phyloP scores from a whole-genome alignment of 2,113 vertebrate genomes.

The Protobothrops flavoviridis region DNA sequence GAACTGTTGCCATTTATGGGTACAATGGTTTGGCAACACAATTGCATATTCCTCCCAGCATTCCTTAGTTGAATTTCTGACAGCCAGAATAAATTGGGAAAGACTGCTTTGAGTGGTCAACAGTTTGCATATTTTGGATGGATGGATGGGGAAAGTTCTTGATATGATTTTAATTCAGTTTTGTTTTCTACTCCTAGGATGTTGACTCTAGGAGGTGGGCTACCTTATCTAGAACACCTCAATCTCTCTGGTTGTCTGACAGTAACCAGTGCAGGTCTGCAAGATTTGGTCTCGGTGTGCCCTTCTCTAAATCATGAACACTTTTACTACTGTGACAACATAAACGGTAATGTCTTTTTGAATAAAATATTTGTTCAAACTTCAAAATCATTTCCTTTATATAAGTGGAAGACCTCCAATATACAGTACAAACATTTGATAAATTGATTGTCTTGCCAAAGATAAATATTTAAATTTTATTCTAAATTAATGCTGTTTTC shows the following conservation, averaged over 20 bases:
- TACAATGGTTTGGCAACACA: not conserved
- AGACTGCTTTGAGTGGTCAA: not conserved
- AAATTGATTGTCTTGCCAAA: not conserved
- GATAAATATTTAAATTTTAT: not conserved
- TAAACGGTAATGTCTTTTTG: slow-evolving; percentile 86
- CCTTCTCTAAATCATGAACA: slow-evolving; percentile 94
- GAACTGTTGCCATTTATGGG: not conserved
- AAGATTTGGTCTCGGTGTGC: slow-evolving; percentile 89
- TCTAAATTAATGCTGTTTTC: not conserved
- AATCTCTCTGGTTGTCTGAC: slow-evolving; percentile 95
- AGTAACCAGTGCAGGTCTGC: slow-evolving; percentile 90
- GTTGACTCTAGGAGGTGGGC: slow-evolving; percentile 87
- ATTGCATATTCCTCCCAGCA: not conserved
- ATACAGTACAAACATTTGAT: not conserved
- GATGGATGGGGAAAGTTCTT: not conserved
- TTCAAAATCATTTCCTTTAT: not conserved
- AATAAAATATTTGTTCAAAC: not conserved
- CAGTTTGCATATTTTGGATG: not conserved
- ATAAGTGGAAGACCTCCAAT: not conserved
- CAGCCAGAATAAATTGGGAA: not conserved
- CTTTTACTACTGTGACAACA: slow-evolving; percentile 99
- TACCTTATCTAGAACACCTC: slow-evolving; percentile 90
- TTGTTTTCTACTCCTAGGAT: slow-evolving; percentile 75
- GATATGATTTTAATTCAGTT: not conserved
- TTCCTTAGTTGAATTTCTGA: not conserved